Evolutionary conservation across 1,140 invertebrate genomes (phyloP).

Genomic region (Parapsyche elsis): DNA sequence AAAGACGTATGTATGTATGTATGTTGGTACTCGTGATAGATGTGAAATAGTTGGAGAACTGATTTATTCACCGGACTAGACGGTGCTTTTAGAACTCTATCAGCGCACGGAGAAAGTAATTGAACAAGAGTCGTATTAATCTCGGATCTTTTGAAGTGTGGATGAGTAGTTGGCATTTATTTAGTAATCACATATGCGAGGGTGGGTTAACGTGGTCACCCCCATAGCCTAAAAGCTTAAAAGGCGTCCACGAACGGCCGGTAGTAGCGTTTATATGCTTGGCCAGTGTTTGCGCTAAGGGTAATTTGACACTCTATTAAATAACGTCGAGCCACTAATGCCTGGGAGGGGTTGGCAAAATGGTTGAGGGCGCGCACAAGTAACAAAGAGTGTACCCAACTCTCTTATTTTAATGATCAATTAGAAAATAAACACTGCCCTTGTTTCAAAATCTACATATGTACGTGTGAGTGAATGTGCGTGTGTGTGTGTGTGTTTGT

Average conservation of each 20-base stretch:
- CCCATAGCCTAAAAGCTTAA: not conserved
- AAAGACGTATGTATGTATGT: not conserved
- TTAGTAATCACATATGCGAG: not conserved
- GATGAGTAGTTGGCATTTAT: too few species aligned
- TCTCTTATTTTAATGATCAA: constrained; percentile 47
- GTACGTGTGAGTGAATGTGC: not conserved
- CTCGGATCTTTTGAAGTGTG: too few species aligned
- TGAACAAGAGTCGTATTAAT: too few species aligned
- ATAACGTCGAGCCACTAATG: constrained; percentile 38
- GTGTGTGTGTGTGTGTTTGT: not conserved
- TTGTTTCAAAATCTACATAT: not conserved
- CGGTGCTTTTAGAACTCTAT: too few species aligned
- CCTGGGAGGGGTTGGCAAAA: constrained; percentile 1
- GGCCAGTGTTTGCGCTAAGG: constrained; percentile 38
- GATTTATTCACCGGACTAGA: too few species aligned
- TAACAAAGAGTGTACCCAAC: constrained; percentile 34
- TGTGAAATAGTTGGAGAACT: too few species aligned
- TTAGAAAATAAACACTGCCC: constrained; percentile 30
- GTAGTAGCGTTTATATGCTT: constrained; percentile 31
- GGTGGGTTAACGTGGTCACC: not conserved
- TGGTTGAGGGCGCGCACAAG: not conserved
- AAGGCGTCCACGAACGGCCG: constrained; percentile 5
- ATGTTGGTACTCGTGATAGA: not conserved
- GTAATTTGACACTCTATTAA: constrained; percentile 48
- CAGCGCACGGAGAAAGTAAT: too few species aligned